These are phyloP conservation scores for Marisa cornuarietis DNA, from an alignment of 1,140 invertebrate species.

Conservation along the genomic window DNA sequence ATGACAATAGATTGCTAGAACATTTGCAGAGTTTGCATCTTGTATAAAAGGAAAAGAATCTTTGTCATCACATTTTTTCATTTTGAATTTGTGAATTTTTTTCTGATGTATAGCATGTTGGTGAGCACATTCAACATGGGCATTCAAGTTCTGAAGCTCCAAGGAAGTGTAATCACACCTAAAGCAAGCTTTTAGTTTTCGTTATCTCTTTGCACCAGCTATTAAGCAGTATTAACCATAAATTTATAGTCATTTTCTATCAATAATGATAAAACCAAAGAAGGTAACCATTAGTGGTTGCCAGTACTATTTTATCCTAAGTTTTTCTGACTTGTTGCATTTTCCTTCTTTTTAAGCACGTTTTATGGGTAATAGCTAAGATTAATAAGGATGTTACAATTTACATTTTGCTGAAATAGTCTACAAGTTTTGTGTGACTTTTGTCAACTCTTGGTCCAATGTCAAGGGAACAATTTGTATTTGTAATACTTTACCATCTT, in stretches of 20 bases:
- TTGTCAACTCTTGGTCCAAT: too few relatives aligned
- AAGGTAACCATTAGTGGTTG: neutral
- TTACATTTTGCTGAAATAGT: too few relatives aligned
- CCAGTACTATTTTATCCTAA: neutral
- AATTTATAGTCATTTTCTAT: too few relatives aligned
- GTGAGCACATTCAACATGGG: conserved; percentile 54
- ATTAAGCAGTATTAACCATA: too few relatives aligned
- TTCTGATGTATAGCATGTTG: conserved; percentile 46
- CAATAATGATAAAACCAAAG: neutral
- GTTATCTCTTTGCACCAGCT: too few relatives aligned
- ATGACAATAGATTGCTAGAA: neutral
- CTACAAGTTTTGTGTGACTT: too few relatives aligned
- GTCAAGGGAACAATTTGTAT: too few relatives aligned
- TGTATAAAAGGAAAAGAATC: neutral
- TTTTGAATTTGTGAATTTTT: conserved; percentile 2
- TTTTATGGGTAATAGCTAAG: too few relatives aligned
- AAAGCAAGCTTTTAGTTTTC: neutral
- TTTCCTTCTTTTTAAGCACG: too few relatives aligned
- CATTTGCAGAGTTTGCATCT: neutral
- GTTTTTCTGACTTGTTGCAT: too few relatives aligned
- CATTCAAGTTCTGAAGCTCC: conserved; percentile 40
- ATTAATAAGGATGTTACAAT: too few relatives aligned
- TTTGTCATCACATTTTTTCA: neutral
- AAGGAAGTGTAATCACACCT: neutral
- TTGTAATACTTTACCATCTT: too few relatives aligned